Percentiles rank a stretch among this genome's conserved stretches.
Evolutionary conservation across 2,888 invertebrate species (phyloP).

Genomic region (Nemotelus pantherinus): DNA sequence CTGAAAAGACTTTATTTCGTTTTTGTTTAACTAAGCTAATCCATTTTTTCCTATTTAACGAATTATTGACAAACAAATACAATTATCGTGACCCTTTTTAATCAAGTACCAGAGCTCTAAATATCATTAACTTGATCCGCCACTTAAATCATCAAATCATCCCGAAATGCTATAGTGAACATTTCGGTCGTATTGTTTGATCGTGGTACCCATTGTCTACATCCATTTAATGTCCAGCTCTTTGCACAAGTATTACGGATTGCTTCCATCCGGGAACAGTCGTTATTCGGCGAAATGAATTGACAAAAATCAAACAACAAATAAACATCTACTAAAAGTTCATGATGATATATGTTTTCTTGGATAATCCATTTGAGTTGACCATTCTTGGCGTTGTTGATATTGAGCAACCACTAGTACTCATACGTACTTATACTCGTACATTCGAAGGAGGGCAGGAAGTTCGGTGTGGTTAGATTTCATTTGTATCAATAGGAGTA

Average conservation of each 20-base stretch:
- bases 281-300: constrained; percentile 23
- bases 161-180: not conserved
- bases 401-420: constrained; percentile 12
- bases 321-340: constrained; percentile 9
- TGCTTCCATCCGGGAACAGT: no score
- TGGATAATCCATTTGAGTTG: constrained; percentile 26
- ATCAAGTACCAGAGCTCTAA: not conserved
- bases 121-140: constrained; percentile 35
- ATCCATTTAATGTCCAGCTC: no score
- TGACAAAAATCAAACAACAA: constrained; percentile 28
- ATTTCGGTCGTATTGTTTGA: not conserved
- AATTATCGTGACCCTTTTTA: constrained; percentile 18
- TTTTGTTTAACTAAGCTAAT: no score
- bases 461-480: no score
- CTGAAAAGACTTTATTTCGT: no score
- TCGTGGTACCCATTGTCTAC: not conserved
- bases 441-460: not conserved
- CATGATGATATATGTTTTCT: constrained; percentile 13
- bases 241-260: no score
- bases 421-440: not conserved
- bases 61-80: constrained; percentile 28
- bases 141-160: constrained; percentile 13
- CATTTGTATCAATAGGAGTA: no score
- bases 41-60: no score
- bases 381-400: not conserved